Evolutionary conservation across 2,797 vertebrate genomes (phyloP).

Genomic region (Sparidentex hasta): DNA sequence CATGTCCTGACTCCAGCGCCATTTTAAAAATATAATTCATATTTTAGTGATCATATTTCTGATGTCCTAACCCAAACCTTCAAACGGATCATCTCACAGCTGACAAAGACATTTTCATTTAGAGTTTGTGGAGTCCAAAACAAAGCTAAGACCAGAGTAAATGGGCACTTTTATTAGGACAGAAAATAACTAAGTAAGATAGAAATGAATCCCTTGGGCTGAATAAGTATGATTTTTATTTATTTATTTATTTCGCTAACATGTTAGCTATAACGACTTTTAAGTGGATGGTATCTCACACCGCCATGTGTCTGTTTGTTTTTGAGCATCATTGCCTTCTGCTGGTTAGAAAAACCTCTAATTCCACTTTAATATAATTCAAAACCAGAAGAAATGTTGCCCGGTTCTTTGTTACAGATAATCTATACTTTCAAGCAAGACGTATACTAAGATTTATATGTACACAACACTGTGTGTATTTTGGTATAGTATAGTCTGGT

Average conservation of each 20-base stretch:
- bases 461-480: not conserved
- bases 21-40: not conserved
- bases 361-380: not conserved
- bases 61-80: no score
- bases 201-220: not conserved
- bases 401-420: fast-evolving
- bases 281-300: not conserved
- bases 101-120: not conserved
- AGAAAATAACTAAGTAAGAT: not conserved
- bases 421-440: not conserved
- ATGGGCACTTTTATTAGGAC: not conserved
- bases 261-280: not conserved
- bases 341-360: not conserved
- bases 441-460: not conserved
- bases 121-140: not conserved
- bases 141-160: not conserved
- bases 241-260: no score
- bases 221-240: no score
- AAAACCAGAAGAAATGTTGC: not conserved
- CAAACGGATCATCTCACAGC: no score
- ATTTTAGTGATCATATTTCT: no score
- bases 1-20: not conserved
- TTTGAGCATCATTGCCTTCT: not conserved
- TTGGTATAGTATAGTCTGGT: no score
- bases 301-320: not conserved